Evolutionary conservation across 2,888 invertebrate genomes (phyloP).

Genomic region (Halocaridina rubra): DNA sequence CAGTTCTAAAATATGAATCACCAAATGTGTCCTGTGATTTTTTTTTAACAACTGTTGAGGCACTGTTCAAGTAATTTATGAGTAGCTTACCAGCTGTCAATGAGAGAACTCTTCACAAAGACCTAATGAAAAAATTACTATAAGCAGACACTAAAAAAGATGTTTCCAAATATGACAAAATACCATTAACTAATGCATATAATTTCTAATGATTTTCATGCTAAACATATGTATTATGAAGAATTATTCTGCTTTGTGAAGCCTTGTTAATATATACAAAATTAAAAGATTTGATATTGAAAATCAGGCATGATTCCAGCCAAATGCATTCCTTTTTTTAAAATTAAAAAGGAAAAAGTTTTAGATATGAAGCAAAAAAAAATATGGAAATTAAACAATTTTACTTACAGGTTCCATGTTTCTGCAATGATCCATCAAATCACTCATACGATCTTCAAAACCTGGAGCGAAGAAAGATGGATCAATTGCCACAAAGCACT

Average conservation of each 20-base stretch:
- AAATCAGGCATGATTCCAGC: too few relatives aligned
- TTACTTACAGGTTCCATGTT: conserved; percentile 72
- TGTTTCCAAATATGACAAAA: too few relatives aligned
- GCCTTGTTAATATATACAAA: neutral
- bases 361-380: too few relatives aligned
- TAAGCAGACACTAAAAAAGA: too few relatives aligned
- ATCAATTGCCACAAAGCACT: conserved; percentile 89
- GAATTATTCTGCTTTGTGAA: neutral
- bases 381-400: too few relatives aligned
- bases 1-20: too few relatives aligned
- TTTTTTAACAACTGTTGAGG: neutral
- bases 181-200: too few relatives aligned
- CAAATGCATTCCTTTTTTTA: too few relatives aligned
- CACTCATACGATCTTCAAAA: conserved; percentile 80
- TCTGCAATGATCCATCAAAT: conserved; percentile 79
- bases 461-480: conserved; percentile 84
- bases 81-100: neutral
- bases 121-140: too few relatives aligned
- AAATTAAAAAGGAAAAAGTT: too few relatives aligned
- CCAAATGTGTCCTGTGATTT: neutral
- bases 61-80: neutral
- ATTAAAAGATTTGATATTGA: too few relatives aligned
- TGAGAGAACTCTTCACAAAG: neutral
- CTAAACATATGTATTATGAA: neutral
- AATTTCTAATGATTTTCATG: too few relatives aligned